Evolutionary conservation across 2,797 vertebrate genomes (phyloP), one percentile per base, ranked within the genome.

Genomic region (Chelidonichthys spinosus): DNA sequence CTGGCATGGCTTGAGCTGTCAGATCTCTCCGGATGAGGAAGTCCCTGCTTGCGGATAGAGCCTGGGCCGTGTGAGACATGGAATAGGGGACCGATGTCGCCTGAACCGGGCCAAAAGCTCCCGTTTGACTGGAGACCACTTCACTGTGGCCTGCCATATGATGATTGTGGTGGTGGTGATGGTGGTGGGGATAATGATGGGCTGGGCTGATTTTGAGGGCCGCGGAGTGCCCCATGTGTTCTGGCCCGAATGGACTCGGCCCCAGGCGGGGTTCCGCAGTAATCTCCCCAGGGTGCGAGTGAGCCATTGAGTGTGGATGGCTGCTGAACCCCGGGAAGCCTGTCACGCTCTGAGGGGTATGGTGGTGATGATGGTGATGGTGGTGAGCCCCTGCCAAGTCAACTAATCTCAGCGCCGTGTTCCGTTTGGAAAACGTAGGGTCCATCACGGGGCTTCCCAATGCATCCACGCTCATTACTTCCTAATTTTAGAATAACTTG

Each of bases 171-270:
- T 95, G 94, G 92, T 95, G 94, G 92, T 95, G 95, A 92, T 95
- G 95, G 92, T 95, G 95, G 92, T 96, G 92, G 93, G 96, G 95
- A 88, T 94, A 96, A 94, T 96, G 96, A 96, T 96, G 96, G 95
- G 94, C 96, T 96, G 95, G 95, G 95, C 95, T 95, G 96, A 97
- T 95, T 95, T 96, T 96, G 95, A 96, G 96, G 96, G 96, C 95
- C 95, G 95, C 95, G 92, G 96, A 94, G 94, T 96, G 95, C 94
- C 95, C 95, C 96, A 95, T 97, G 94, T 96, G 94, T 96, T 97
- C 96, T 95, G 96, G 95, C 93, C 95, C 95, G 94, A 95, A 95
- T 94, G 95, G 95, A 94, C 95, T 95, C 91, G 94, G 94, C 95
- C 95, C 96, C 93, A 95, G 96, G 95, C 93, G 94, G 93, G 94